These are phyloP conservation scores for Phrynosoma blainvillii DNA, from an alignment of 2,113 vertebrate species.

Conservation along the genomic window DNA sequence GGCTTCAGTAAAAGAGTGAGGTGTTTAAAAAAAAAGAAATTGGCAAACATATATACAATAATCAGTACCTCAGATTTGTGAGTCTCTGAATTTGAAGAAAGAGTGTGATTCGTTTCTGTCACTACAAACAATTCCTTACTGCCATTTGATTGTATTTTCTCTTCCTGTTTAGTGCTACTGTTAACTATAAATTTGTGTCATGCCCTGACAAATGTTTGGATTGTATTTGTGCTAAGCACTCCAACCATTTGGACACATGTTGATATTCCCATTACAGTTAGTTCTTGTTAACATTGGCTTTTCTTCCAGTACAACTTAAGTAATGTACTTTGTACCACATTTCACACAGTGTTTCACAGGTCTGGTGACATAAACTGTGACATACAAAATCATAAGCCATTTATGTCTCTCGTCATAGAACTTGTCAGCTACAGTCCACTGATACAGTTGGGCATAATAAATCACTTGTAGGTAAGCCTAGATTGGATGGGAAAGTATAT, in stretches of 20 bases:
- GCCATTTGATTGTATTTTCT: neutral
- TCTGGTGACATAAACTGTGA: neutral
- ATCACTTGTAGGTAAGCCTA: too few species aligned
- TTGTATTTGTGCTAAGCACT: neutral
- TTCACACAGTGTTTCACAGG: neutral
- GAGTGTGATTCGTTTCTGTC: neutral
- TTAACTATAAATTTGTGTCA: neutral
- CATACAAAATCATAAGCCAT: neutral
- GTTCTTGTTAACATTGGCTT: neutral
- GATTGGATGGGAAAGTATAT: neutral
- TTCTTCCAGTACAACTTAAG: neutral
- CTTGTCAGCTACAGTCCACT: neutral
- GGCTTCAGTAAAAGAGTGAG: neutral
- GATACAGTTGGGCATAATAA: neutral
- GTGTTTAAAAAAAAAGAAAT: neutral
- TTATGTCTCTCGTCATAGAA: neutral
- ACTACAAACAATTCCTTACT: neutral
- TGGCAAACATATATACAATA: neutral
- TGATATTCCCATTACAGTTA: neutral
- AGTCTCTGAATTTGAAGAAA: neutral
- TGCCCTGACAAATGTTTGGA: neutral
- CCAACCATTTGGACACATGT: neutral
- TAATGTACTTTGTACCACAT: neutral
- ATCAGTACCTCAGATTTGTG: neutral
- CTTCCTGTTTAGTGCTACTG: neutral